A percentile compares a stretch with the other conserved stretches of the same genome.
These are phyloP conservation scores for Campoplex capitator DNA, from an alignment of 2,888 invertebrate species.

Conservation along the genomic window DNA sequence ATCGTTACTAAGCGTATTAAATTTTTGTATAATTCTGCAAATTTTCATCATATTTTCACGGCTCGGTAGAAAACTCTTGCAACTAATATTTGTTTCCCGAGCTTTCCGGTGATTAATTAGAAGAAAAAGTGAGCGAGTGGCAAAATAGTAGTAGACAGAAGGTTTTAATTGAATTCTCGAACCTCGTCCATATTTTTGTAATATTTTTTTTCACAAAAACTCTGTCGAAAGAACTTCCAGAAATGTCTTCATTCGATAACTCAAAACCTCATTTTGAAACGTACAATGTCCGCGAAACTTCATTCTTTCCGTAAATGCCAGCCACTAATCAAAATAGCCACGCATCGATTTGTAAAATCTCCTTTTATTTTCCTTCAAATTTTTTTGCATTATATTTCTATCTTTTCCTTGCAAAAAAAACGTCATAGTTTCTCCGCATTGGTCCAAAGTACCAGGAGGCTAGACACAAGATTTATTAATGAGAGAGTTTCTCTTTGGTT, in stretches of 20 bases:
- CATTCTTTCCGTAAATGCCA: not conserved
- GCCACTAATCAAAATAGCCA: not conserved
- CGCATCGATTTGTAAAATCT: not conserved
- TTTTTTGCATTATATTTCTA: slow-evolving; percentile 26
- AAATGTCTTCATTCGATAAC: not conserved
- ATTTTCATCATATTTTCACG: not conserved
- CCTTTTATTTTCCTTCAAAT: not conserved
- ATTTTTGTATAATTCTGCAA: not conserved
- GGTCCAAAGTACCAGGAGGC: slow-evolving; percentile 21
- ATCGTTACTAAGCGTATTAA: not conserved
- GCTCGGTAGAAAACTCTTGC: not conserved
- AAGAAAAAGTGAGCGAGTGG: not conserved
- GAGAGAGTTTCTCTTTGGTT: slow-evolving; percentile 11
- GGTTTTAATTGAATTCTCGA: not conserved
- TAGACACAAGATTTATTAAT: slow-evolving; percentile 10
- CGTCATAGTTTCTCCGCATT: slow-evolving; percentile 15
- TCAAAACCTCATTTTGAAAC: no score
- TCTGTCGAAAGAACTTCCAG: not conserved
- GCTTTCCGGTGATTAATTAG: no score
- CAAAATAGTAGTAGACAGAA: not conserved
- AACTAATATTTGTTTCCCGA: not conserved
- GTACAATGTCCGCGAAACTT: not conserved
- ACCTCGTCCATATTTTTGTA: not conserved
- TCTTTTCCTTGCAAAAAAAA: slow-evolving; percentile 58
- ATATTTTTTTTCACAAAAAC: not conserved